Evolutionary conservation across 2,888 invertebrate genomes (phyloP), one percentile per base, ranked within the genome.

Genomic region (Diplazon laetatorius): DNA sequence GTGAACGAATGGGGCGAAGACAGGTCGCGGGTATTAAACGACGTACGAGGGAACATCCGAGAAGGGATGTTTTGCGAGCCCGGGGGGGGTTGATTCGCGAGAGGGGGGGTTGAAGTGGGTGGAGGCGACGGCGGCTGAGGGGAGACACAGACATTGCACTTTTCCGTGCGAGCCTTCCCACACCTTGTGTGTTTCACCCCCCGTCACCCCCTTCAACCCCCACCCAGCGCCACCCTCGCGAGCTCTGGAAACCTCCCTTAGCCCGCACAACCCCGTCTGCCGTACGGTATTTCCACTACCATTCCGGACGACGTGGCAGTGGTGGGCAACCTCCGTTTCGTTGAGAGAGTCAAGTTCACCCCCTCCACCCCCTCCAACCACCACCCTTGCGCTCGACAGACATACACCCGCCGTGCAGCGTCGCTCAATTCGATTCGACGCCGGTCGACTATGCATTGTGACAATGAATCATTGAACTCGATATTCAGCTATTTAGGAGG

Each of bases 121-220:
- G 48, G 70, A 42, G 78, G 39, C 71, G 76, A 62, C 71, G 74
- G 55, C 74, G 62, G 75, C 30, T 68, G 71, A 62, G 55, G 81
- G 81, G 80, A 78, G 75, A 84, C 82, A 80, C 82, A 84, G 83
- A 84, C 84, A 80, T 71, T 86, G 86, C 86, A 86, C 86, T 86
- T 84, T 85, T 83, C 82, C 83, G 82, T 84, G n/a, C 62, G 65
- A 63, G 69, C 57, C 59, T 70, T 52, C 74, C 69, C 78, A 44
- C 37, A 60, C 59, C 48, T 44, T 63, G 39, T 48, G 66, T 68
- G 73, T 65, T 70, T 80, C 81, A 80, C 81, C 80, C 84, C 81
- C 85, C 82, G 83, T 10, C 55, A 72, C 76, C 76, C 83, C 82
- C 78, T 78, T 74, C 68, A 59, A 18, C 78, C 80, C 72, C 81